phyloP scores from a whole-genome alignment of 1,140 invertebrate genomes.

The Belonocnema kinseyi region DNA sequence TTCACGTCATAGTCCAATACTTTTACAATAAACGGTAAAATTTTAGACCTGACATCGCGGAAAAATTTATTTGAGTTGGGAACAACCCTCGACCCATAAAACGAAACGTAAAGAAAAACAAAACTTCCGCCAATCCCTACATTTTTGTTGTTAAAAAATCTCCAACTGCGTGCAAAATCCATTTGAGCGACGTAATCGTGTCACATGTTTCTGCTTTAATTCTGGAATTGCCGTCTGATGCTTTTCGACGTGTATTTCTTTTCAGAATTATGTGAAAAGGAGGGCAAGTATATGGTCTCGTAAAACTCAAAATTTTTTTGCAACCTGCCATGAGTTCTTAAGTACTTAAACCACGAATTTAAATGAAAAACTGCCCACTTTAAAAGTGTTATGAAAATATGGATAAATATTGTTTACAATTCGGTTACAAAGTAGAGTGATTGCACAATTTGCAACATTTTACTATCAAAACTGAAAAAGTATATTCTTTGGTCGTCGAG shows the following conservation, averaged over 20 bases:
- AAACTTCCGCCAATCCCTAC: background rate
- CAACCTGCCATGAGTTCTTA: background rate
- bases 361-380: background rate
- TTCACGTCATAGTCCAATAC: background rate
- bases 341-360: background rate
- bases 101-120: background rate
- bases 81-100: background rate
- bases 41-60: background rate
- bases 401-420: too few relatives aligned
- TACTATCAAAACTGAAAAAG: too few relatives aligned
- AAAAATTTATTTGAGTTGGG: conserved; percentile 8
- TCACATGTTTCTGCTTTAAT: conserved; percentile 14
- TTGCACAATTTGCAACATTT: too few relatives aligned
- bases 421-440: too few relatives aligned
- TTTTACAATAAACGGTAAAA: conserved; percentile 1
- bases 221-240: conserved; percentile 3
- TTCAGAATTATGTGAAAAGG: background rate
- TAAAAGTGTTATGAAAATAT: background rate
- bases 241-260: background rate
- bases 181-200: conserved; percentile 4
- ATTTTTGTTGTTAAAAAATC: background rate
- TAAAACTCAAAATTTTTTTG: background rate
- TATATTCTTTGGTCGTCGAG: too few relatives aligned
- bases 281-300: background rate
- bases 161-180: background rate